Percentiles rank a stretch among this genome's conserved stretches.
Evolutionary conservation across 2,888 invertebrate genomes (phyloP).

Genomic region (Eurytoma californica): DNA sequence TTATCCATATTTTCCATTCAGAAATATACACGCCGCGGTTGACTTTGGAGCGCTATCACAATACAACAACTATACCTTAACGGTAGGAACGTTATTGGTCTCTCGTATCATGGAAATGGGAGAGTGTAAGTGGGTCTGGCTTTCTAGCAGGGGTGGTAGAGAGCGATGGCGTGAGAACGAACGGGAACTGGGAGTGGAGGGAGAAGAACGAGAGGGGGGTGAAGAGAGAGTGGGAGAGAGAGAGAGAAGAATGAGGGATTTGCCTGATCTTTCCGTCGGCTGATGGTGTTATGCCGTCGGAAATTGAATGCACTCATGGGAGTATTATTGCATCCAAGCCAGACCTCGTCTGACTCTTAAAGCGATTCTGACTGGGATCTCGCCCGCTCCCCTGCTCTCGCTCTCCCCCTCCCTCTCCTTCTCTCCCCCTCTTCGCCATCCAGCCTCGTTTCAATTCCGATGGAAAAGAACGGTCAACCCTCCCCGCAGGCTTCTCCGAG

Average conservation of each 20-base stretch:
- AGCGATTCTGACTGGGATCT: conserved; percentile 49
- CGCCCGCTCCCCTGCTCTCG: neutral
- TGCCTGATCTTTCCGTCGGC: conserved; percentile 56
- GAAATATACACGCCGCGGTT: too few relatives aligned
- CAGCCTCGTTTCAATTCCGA: conserved; percentile 61
- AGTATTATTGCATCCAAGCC: conserved; percentile 62
- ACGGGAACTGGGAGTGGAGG: neutral
- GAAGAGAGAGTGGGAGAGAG: conserved; percentile 48
- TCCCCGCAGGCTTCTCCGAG: neutral
- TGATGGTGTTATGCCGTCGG: conserved; percentile 60
- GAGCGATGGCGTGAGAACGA: conserved; percentile 34
- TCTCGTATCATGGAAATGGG: conserved; percentile 35
- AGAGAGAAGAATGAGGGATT: conserved; percentile 58
- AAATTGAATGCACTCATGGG: conserved; percentile 63
- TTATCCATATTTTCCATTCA: too few relatives aligned
- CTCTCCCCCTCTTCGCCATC: conserved; percentile 30
- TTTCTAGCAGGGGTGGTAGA: neutral
- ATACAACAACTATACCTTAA: neutral
- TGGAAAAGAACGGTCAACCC: conserved; percentile 47
- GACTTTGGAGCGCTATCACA: too few relatives aligned
- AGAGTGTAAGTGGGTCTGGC: conserved; percentile 15
- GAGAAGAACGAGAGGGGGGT: conserved; percentile 2
- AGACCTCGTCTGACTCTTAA: conserved; percentile 61
- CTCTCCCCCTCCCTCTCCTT: conserved; percentile 40
- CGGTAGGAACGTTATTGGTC: conserved; percentile 35